These are phyloP conservation scores for Theonella swinhoei DNA, from an alignment of 37 sponge, comb jelly and placozoan genomes.

Conservation along the genomic window DNA sequence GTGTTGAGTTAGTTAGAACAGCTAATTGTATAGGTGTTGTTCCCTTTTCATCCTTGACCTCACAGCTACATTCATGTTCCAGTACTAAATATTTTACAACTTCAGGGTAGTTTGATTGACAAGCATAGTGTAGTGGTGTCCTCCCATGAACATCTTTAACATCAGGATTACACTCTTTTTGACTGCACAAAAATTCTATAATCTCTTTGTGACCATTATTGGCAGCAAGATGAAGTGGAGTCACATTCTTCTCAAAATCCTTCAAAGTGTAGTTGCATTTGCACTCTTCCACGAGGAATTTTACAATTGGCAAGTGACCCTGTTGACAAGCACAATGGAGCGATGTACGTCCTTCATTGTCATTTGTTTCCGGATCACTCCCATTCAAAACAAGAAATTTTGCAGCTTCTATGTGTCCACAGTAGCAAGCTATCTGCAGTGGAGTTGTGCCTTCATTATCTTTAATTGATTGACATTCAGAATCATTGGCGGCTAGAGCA, in stretches of 20 bases:
- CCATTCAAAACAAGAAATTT: conserved; percentile 9
- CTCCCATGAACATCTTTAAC: conserved; percentile 4
- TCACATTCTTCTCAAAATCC: conserved; percentile 4
- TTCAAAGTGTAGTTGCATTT: background rate
- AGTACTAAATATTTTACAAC: conserved; percentile 32
- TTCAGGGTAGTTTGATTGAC: conserved; percentile 6
- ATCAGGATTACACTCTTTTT: background rate
- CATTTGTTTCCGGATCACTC: conserved; percentile 32
- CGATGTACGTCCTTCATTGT: conserved; percentile 41
- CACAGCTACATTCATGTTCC: conserved; percentile 18
- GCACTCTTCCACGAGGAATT: conserved; percentile 15
- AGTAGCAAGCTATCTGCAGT: conserved; percentile 38
- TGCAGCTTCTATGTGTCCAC: conserved; percentile 21
- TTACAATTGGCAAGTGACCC: conserved; percentile 58
- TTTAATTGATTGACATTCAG: background rate
- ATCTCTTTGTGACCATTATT: conserved; percentile 17
- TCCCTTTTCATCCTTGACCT: conserved; percentile 2
- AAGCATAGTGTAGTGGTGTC: conserved; percentile 48
- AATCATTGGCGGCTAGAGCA: background rate
- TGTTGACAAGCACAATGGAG: conserved; percentile 44
- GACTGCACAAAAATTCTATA: conserved; percentile 11
- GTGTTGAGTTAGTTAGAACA: conserved; percentile 1
- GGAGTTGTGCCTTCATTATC: conserved; percentile 62
- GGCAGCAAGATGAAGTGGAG: conserved; percentile 32
- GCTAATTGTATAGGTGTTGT: conserved; percentile 25